Base-by-base conservation (phyloP, 2,888 invertebrate species). In the Cyaniris semiargus region DNA sequence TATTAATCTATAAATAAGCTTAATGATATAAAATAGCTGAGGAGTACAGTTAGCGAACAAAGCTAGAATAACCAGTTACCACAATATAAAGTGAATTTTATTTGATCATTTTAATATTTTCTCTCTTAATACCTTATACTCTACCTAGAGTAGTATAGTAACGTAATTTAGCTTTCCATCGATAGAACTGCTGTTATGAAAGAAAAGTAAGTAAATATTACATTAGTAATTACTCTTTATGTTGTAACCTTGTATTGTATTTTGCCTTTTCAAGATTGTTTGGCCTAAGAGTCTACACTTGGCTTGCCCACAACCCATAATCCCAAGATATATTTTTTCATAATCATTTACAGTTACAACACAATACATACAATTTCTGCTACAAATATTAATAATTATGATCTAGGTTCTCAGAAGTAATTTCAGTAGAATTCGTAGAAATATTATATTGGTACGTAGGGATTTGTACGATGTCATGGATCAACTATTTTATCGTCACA, bases 41-140 rank as follows among this genome's bases (percentile, higher is more conserved):
- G 6, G 48, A 74, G 48, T 53, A 74, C 74, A 48, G 74, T 74
- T 74, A 74, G 48, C 44, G 53, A 74, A 74, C 74, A 74, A 53
- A 74, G 53, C 53, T 53, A 53, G 74, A 74, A 18, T 53, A 74
- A 74, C 74, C 23, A 31, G 74, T 74, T 74, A 53, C 27, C 6
- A 27, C n/a, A 72, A 72, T 72, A 72, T 72, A 74, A 53, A 23
- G 74, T 23, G 27, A 74, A 74, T 48, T 27, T 72, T 74, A 27
- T 53, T 74, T 48, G n/a, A 70, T n/a, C 18, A 53, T 70, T 8
- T 71, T 53, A 23, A 18, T 27, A 18, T 23, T 53, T 53, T 74
- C 23, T 27, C 3, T 7, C 23, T 44, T 72, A 44, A 1, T 58
- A n/a, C 7, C n/a, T n/a, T 58, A 58, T 10, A 58, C 23, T 21